phyloP scores from a whole-genome alignment of 2,113 vertebrate genomes.

The Paradisaea rubra region DNA sequence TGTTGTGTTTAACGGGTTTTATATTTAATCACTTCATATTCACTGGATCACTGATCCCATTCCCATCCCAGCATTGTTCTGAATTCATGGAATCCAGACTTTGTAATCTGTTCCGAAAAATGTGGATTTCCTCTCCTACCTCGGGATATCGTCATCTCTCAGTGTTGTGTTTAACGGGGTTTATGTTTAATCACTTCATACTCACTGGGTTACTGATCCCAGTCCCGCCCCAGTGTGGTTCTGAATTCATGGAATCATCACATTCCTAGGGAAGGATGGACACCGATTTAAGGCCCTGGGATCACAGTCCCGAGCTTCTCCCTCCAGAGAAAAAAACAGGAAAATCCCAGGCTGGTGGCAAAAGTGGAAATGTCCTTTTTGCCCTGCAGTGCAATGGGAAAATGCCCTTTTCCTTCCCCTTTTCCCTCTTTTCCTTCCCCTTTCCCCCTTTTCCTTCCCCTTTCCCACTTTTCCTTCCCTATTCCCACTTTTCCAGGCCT shows the following conservation, averaged over 20 bases:
- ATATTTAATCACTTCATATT: background rate
- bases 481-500: conserved; percentile 51
- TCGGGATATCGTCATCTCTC: too few species aligned
- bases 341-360: background rate
- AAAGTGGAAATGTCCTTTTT: background rate
- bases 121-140: too few species aligned
- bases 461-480: background rate
- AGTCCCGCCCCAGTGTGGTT: background rate
- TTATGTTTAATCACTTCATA: too few species aligned
- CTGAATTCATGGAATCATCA: background rate
- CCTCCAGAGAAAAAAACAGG: background rate
- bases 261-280: background rate
- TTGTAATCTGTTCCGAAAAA: too few species aligned
- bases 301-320: background rate
- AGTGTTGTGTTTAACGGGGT: too few species aligned
- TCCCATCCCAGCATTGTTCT: too few species aligned
- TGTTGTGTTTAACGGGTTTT: background rate
- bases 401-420: background rate
- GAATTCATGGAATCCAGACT: too few species aligned
- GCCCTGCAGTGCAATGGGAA: background rate
- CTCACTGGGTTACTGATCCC: too few species aligned
- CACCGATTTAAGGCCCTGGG: background rate
- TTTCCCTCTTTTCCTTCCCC: too few species aligned
- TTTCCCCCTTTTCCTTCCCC: too few species aligned
- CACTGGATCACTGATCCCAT: background rate